Evolutionary conservation across 2,888 invertebrate species (phyloP).

Genomic region (Nomada goodeniana): DNA sequence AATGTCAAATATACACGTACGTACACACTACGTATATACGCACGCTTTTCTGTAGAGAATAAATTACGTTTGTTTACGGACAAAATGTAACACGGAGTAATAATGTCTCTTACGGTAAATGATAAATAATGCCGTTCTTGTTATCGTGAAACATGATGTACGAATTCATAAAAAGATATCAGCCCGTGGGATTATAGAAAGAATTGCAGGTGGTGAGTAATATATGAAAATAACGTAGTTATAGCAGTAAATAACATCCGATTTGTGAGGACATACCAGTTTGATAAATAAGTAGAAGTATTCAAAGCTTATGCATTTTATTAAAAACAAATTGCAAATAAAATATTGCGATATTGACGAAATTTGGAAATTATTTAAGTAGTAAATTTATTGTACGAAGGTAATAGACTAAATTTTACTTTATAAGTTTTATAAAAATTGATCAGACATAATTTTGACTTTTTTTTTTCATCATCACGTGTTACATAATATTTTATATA

Average conservation of each 20-base stretch:
- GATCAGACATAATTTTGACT: too few species aligned
- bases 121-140: constrained; percentile 6
- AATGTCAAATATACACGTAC: constrained; percentile 56
- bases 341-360: too few species aligned
- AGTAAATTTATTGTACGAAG: too few species aligned
- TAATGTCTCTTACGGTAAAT: constrained; percentile 25
- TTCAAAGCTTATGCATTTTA: too few species aligned
- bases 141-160: constrained; percentile 2
- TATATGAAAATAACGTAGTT: neutral
- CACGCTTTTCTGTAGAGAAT: constrained; percentile 53
- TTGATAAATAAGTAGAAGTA: too few species aligned
- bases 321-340: too few species aligned
- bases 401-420: too few species aligned
- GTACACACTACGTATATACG: constrained; percentile 25
- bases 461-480: too few species aligned
- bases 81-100: constrained; percentile 35
- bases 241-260: neutral
- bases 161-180: neutral
- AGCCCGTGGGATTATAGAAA: neutral
- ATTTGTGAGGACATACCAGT: too few species aligned
- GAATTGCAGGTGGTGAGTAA: neutral
- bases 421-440: too few species aligned
- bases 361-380: too few species aligned
- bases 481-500: too few species aligned
- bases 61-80: constrained; percentile 58